Evolutionary conservation across 2,797 vertebrate genomes (phyloP).

Genomic region (Neopelma chrysocephalum): DNA sequence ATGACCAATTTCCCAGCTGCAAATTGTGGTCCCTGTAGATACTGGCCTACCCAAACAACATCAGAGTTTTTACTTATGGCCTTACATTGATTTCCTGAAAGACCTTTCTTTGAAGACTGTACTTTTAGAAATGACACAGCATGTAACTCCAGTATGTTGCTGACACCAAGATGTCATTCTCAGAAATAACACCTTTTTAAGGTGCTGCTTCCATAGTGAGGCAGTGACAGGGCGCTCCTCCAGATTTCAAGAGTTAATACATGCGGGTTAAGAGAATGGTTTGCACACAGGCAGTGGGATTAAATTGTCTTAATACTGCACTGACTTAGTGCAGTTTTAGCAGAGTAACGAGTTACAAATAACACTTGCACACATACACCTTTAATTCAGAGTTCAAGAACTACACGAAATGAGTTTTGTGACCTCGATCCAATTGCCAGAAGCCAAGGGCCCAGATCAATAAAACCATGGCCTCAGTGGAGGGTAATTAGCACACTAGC

Average conservation of each 20-base stretch:
- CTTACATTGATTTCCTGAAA: background rate
- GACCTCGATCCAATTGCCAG: background rate
- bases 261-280: background rate
- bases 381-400: constrained; percentile 31
- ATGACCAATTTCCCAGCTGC: background rate
- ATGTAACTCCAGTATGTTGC: constrained; percentile 1
- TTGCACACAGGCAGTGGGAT: background rate
- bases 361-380: background rate
- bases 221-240: background rate
- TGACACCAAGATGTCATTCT: background rate
- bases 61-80: background rate
- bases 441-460: background rate
- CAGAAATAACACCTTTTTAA: constrained; percentile 4
- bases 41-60: background rate
- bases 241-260: background rate
- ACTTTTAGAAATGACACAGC: background rate
- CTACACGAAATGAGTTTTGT: constrained; percentile 14
- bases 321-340: background rate
- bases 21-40: background rate
- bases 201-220: background rate
- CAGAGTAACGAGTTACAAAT: background rate
- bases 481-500: background rate
- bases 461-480: background rate
- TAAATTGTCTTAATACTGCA: background rate
- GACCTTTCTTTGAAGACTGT: background rate